Conservation (phyloP, 35 echinoderm and acorn worm species). For the Stichopus chloronotus region DNA sequence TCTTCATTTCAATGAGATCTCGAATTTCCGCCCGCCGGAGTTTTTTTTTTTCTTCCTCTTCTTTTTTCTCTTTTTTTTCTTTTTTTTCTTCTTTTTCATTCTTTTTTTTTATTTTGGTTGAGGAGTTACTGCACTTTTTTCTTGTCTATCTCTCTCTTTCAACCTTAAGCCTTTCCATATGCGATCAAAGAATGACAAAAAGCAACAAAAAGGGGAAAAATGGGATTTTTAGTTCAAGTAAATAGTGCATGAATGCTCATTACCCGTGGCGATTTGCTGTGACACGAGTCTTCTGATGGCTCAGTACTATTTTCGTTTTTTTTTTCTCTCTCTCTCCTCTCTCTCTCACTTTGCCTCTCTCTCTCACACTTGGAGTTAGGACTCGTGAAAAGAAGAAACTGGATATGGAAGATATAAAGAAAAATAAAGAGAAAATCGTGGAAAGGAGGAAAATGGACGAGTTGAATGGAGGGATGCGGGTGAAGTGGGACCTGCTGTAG, state of each 20-base stretch:
- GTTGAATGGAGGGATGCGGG: not conserved
- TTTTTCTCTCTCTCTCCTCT: too few relatives aligned
- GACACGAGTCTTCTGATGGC: slow-evolving; percentile 7
- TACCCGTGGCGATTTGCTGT: slow-evolving; percentile 37
- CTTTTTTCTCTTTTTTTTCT: too few relatives aligned
- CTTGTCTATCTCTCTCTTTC: not conserved
- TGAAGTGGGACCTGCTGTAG: slow-evolving; percentile 39
- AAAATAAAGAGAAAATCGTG: not conserved
- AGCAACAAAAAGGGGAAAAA: not conserved
- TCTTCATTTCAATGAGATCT: slow-evolving; percentile 35
- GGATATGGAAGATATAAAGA: not conserved
- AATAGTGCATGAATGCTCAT: slow-evolving; percentile 57
- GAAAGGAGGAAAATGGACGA: not conserved
- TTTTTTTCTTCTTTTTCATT: not conserved
- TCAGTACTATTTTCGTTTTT: not conserved
- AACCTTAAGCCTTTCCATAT: not conserved
- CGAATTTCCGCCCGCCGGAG: slow-evolving; percentile 44
- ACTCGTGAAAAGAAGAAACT: not conserved
- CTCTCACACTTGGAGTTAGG: not conserved
- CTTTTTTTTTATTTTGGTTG: not conserved
- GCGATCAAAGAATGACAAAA: not conserved
- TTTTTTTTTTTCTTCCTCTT: not conserved
- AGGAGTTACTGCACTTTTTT: slow-evolving; percentile 41
- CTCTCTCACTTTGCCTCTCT: too few relatives aligned
- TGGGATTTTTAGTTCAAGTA: slow-evolving; percentile 50